These are phyloP conservation scores for Carcharodon carcharias DNA, from an alignment of 2,797 vertebrate genomes.

Conservation along the genomic window DNA sequence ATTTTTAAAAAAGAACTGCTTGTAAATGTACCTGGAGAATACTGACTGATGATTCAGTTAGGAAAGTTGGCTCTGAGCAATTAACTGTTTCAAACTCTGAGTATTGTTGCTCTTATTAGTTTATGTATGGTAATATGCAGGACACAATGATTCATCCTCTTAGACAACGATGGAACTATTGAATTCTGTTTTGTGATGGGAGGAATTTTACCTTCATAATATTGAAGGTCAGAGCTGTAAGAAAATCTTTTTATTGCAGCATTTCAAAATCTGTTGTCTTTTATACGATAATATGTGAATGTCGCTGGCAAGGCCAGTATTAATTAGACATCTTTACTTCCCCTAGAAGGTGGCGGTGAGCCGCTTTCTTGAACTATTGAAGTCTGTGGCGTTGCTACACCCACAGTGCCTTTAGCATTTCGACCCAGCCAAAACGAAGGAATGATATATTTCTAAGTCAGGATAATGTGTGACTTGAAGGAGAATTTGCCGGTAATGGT, in stretches of 20 bases:
- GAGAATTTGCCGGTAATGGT: background rate
- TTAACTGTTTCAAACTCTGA: background rate
- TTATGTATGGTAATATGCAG: background rate
- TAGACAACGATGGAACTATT: background rate
- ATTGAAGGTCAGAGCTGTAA: background rate
- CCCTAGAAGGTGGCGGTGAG: too few species aligned
- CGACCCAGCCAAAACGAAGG: background rate
- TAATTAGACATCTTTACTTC: too few species aligned
- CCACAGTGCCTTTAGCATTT: background rate
- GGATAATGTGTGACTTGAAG: background rate
- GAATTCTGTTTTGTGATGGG: background rate
- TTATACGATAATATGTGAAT: too few species aligned
- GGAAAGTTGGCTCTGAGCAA: background rate
- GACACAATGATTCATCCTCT: background rate
- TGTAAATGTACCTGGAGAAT: background rate
- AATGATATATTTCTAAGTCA: background rate
- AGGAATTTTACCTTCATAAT: background rate
- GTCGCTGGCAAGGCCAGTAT: too few species aligned
- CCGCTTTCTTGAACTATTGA: too few species aligned
- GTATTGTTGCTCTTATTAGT: background rate
- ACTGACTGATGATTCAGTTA: background rate
- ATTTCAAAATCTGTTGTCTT: background rate
- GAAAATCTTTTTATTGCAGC: background rate
- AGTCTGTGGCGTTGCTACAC: too few species aligned
- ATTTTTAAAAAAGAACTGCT: background rate